Base-by-base conservation (phyloP, 1,140 invertebrate genomes). In the Platyura marginata region DNA sequence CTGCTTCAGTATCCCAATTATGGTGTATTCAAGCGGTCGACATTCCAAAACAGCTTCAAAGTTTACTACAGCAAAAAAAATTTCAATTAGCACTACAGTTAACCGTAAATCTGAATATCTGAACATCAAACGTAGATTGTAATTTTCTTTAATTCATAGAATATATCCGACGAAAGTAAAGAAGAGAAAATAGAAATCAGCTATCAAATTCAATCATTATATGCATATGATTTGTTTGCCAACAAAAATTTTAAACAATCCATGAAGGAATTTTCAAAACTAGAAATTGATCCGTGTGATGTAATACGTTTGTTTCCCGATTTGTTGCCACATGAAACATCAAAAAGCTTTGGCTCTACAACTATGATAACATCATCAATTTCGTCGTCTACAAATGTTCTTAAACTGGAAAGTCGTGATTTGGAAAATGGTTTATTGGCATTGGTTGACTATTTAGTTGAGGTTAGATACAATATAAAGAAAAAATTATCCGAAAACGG, bases 301-400 rank as follows among this genome's bases (percentile, higher is more conserved):
- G 91, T 97, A 0, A 96, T 96, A 50, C 78, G 86, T 44, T 62
- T 97, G 10, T 96, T 91, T 67, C 91, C 93, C 2, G 84, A 89
- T 56, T 64, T 95, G 33, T 68, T 93, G 44, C 81, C 84, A 1
- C 75, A 79, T 43, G 58, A 61, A 15, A 49, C 50, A 13, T 47
- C 49, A 68, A 74, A 44, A 65, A 10, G 15, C 4, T 11, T 9
- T 18, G 59, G 53, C 51, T 68, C n/a, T 64, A 64, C 47, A 42
- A 53, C 9, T 46, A 65, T 21, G 47, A 59, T 18, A 76, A 77
- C 51, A 67, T 67, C 5, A 64, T 73, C 48, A 60, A 70, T 38
- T 46, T 63, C 10, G 51, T 57, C 67, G 41, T 53, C 53, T 41
- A 41, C 57, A 1, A 49, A 53, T 41, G 54, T 63, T 10, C 72